Evolutionary conservation across 2,113 vertebrate genomes (phyloP).

Genomic region (Nerophis lumbriciformis): DNA sequence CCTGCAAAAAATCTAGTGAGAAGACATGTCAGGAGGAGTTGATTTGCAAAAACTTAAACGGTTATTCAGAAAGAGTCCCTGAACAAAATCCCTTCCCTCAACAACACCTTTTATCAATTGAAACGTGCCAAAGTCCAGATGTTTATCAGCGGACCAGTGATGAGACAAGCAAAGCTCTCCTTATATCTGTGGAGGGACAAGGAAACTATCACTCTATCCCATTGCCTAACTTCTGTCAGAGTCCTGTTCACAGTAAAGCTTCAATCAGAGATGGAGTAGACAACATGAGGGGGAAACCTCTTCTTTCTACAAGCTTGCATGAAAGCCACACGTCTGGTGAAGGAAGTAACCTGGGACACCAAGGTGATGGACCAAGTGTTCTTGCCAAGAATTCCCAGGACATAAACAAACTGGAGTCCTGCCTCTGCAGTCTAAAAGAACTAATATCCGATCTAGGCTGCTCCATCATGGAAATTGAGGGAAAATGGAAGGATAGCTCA

Average conservation of each 20-base stretch:
- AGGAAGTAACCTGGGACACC: not conserved
- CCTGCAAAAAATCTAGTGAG: constrained; percentile 24
- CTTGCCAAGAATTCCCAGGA: constrained; percentile 41
- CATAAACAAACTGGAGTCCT: constrained; percentile 63
- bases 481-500: constrained; percentile 27
- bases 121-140: constrained; percentile 6
- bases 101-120: not conserved
- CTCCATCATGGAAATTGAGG: constrained; percentile 29
- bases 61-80: constrained; percentile 6
- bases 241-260: constrained; percentile 57
- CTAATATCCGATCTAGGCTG: constrained; percentile 67
- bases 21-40: constrained; percentile 2
- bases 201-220: constrained; percentile 52
- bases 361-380: not conserved
- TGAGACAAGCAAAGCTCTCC: not conserved
- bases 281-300: constrained; percentile 10
- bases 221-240: constrained; percentile 51
- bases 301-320: constrained; percentile 11
- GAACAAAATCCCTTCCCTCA: constrained; percentile 8
- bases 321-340: constrained; percentile 13
- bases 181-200: not conserved
- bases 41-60: not conserved
- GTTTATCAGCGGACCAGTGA: constrained; percentile 19
- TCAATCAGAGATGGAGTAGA: constrained; percentile 7
- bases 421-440: constrained; percentile 59